Conservation (phyloP, 2,797 vertebrate genomes). For the Rhabdophis nuchalis region DNA sequence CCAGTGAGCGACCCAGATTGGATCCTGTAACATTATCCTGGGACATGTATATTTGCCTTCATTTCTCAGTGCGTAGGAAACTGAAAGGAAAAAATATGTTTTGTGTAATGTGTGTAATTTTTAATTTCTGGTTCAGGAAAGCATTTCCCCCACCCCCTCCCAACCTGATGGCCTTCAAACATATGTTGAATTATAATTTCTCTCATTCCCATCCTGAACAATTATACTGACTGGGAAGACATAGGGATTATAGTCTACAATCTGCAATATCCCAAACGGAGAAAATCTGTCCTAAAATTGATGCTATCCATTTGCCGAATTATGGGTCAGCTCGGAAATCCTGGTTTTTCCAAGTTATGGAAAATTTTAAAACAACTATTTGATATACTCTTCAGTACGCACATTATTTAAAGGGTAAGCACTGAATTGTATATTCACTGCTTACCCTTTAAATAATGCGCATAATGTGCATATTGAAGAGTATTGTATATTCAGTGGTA, state of each 20-base stretch:
- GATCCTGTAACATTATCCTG: too few relatives aligned
- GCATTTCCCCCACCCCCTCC: rapidly evolving
- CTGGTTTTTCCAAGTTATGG: background rate
- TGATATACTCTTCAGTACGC: background rate
- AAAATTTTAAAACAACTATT: background rate
- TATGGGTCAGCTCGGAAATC: background rate
- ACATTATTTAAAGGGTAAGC: background rate
- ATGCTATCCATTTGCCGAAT: background rate
- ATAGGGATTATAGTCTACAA: background rate
- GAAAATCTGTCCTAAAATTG: background rate
- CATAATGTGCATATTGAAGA: background rate
- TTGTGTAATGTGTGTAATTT: background rate
- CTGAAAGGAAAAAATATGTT: background rate
- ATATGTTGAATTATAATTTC: background rate
- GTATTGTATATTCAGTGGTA: background rate
- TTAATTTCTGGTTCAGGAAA: background rate
- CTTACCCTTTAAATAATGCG: background rate
- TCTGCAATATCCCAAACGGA: background rate
- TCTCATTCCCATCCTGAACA: background rate
- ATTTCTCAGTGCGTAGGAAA: background rate
- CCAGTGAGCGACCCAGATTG: too few relatives aligned
- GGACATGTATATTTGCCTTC: too few relatives aligned
- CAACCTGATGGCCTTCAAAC: background rate
- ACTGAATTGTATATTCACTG: background rate
- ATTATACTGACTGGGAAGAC: background rate